These are phyloP conservation scores for Belgica antarctica DNA, from an alignment of 2,888 invertebrate species.

Conservation along the genomic window DNA sequence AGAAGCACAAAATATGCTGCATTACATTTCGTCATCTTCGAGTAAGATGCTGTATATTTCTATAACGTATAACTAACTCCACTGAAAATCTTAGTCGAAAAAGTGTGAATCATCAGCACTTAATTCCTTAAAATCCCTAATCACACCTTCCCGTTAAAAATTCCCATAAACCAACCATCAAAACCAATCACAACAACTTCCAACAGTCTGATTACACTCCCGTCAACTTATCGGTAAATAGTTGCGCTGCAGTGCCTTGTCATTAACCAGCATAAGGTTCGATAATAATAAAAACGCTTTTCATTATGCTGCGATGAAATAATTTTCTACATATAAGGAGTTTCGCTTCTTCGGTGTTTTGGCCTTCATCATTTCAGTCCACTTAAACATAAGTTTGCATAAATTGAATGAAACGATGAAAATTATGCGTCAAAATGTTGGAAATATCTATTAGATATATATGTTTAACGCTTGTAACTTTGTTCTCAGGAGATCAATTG, in stretches of 20 bases:
- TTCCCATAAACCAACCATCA: too few relatives aligned
- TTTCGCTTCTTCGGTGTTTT: neutral
- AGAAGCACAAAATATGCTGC: too few relatives aligned
- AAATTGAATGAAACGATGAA: constrained; percentile 32
- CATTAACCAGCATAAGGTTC: constrained; percentile 16
- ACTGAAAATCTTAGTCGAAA: too few relatives aligned
- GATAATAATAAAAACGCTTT: constrained; percentile 6
- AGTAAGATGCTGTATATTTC: too few relatives aligned
- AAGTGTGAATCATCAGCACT: too few relatives aligned
- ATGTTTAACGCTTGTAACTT: constrained; percentile 30
- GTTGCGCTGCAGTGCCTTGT: neutral
- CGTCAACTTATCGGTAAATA: neutral
- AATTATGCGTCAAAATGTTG: constrained; percentile 41
- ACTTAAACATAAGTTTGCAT: constrained; percentile 9
- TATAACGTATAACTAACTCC: too few relatives aligned
- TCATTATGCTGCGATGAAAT: constrained; percentile 3
- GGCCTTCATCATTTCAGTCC: constrained; percentile 15
- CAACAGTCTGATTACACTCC: too few relatives aligned
- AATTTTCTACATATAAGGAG: constrained; percentile 11
- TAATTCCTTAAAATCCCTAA: too few relatives aligned
- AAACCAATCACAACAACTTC: too few relatives aligned
- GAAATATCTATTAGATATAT: constrained; percentile 9
- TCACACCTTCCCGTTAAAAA: too few relatives aligned
- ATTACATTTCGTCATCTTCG: too few relatives aligned
- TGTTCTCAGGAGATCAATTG: constrained; percentile 29